phyloP scores from a whole-genome alignment of 2,797 vertebrate species.

The Buphagus erythrorhynchus region DNA sequence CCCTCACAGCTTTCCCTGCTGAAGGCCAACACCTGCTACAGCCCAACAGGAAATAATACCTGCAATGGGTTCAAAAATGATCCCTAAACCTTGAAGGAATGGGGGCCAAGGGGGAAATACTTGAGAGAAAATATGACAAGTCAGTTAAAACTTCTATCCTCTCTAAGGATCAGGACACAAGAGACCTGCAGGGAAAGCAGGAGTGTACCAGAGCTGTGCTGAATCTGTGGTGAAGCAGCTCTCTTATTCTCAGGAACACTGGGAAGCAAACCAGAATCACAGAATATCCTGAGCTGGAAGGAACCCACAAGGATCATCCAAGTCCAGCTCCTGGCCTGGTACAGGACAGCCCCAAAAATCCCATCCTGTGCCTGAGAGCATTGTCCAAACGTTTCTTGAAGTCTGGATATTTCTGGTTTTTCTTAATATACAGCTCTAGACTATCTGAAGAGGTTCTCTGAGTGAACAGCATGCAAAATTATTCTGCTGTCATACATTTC shows the following conservation, averaged over 20 bases:
- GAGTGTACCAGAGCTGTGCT: not conserved
- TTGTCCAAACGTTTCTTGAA: fast-evolving
- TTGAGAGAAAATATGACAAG: not conserved
- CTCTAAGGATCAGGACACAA: not conserved
- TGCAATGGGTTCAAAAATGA: not conserved
- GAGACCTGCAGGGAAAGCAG: not conserved
- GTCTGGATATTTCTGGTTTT: not conserved
- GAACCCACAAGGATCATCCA: not conserved
- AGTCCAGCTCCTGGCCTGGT: not conserved
- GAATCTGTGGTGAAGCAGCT: not conserved
- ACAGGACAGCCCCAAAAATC: not conserved
- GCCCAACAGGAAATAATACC: not conserved
- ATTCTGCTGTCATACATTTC: not conserved
- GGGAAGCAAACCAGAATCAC: not conserved
- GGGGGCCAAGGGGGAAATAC: not conserved
- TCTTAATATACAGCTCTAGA: not conserved
- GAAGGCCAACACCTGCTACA: not conserved
- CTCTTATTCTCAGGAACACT: not conserved
- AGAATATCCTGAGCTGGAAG: not conserved
- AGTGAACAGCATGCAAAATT: not conserved
- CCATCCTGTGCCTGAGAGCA: not conserved
- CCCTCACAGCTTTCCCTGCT: not conserved
- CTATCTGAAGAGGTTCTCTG: not conserved
- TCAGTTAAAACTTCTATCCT: not conserved
- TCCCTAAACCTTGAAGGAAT: not conserved